Conservation (phyloP, 2,888 invertebrate genomes). For the Pasiphila rectangulata region DNA sequence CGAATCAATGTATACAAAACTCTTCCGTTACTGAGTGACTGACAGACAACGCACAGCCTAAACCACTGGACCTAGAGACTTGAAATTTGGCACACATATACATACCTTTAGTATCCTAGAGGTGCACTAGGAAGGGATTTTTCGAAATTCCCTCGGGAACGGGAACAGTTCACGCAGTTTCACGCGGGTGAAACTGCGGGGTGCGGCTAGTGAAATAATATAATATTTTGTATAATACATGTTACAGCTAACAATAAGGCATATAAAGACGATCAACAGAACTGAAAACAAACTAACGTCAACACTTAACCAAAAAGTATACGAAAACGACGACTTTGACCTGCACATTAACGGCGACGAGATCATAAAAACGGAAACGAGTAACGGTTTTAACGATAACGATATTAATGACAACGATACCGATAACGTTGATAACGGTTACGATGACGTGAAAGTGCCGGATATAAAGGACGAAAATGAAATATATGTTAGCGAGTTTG, state of each 20-base stretch:
- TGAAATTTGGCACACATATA: too few species aligned
- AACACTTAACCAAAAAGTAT: slow-evolving; percentile 40
- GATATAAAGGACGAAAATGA: slow-evolving; percentile 38
- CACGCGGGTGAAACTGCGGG: too few species aligned
- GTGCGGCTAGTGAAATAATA: too few species aligned
- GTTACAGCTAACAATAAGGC: slow-evolving; percentile 52
- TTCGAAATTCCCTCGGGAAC: too few species aligned
- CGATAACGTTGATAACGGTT: slow-evolving; percentile 1
- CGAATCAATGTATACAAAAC: too few species aligned
- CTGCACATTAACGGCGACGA: slow-evolving; percentile 39
- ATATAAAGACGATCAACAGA: slow-evolving; percentile 49
- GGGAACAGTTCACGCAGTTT: too few species aligned
- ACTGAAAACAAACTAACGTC: slow-evolving; percentile 41
- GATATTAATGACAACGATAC: neutral
- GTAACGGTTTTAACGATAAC: slow-evolving; percentile 6
- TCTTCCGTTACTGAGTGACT: too few species aligned
- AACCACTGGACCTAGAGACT: too few species aligned
- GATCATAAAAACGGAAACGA: slow-evolving; percentile 35
- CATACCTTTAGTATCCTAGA: too few species aligned
- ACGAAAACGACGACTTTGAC: slow-evolving; percentile 46
- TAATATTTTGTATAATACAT: neutral
- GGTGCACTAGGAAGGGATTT: too few species aligned
- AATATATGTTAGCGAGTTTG: slow-evolving; percentile 33
- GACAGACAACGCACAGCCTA: too few species aligned
- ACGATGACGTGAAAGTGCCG: slow-evolving; percentile 1